phyloP scores from a whole-genome alignment of 2,888 invertebrate species.

The Seira sanloemensis region DNA sequence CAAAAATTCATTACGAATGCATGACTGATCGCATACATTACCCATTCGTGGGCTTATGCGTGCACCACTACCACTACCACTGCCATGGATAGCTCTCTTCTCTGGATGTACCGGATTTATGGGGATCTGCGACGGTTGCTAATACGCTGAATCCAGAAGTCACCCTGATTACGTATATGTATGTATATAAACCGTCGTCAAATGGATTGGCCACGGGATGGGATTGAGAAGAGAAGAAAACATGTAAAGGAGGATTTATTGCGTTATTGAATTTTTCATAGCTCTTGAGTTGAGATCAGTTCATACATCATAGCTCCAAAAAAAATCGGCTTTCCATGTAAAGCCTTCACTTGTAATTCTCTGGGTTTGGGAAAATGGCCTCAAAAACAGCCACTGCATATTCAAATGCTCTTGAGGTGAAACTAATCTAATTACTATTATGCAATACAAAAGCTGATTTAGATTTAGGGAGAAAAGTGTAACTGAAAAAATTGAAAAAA shows the following conservation, averaged over 20 bases:
- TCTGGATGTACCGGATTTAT: background rate
- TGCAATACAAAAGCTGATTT: no score
- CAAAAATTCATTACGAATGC: slow-evolving; percentile 61
- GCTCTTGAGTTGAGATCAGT: no score
- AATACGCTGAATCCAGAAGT: background rate
- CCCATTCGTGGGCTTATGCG: slow-evolving; percentile 45
- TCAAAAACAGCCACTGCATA: no score
- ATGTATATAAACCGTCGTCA: background rate
- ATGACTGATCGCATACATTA: slow-evolving; percentile 65
- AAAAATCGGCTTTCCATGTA: no score
- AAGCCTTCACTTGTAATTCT: no score
- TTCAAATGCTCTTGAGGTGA: no score
- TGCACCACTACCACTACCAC: slow-evolving; percentile 48
- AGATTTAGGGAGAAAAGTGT: no score
- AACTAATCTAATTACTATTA: no score
- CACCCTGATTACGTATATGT: background rate
- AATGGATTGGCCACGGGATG: background rate
- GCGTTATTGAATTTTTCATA: slow-evolving; percentile 9
- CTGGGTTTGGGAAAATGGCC: no score
- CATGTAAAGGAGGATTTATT: background rate
- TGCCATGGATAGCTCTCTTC: background rate
- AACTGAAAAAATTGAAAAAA: no score
- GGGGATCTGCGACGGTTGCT: background rate
- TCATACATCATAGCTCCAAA: no score
- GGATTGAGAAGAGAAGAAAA: slow-evolving; percentile 12